Evolutionary conservation across 2,888 invertebrate genomes (phyloP).

Genomic region (Drosophila greeni): DNA sequence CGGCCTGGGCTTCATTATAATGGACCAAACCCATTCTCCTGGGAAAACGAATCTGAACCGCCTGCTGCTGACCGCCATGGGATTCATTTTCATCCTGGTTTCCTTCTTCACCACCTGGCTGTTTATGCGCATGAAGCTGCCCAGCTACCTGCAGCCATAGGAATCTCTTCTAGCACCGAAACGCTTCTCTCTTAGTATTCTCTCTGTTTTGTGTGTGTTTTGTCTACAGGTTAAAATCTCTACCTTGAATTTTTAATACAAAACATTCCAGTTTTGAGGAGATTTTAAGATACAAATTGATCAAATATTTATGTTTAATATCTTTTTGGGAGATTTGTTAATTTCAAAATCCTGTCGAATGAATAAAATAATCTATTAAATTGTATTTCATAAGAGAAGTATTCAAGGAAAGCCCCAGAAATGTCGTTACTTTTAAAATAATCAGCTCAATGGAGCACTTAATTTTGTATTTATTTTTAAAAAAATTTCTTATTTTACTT

Average conservation of each 20-base stretch:
- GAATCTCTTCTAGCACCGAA: constrained; percentile 10
- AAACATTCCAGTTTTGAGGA: constrained; percentile 13
- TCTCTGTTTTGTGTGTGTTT: not conserved
- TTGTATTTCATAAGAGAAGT: not conserved
- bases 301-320: not conserved
- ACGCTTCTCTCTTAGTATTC: constrained; percentile 23
- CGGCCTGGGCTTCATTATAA: constrained; percentile 96
- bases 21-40: constrained; percentile 94
- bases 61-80: constrained; percentile 88
- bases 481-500: not conserved
- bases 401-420: not conserved
- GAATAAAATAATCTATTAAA: not conserved
- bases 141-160: constrained; percentile 85
- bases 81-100: constrained; percentile 93
- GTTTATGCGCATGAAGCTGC: constrained; percentile 99
- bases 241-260: not conserved
- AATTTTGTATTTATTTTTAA: too few species aligned
- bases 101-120: constrained; percentile 98
- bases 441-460: too few species aligned
- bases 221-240: not conserved
- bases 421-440: not conserved
- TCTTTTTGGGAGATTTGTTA: not conserved
- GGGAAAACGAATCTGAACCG: constrained; percentile 93
- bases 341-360: not conserved
- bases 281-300: not conserved